phyloP scores from a whole-genome alignment of 2,113 vertebrate species.

The Chloroceryle aenea region DNA sequence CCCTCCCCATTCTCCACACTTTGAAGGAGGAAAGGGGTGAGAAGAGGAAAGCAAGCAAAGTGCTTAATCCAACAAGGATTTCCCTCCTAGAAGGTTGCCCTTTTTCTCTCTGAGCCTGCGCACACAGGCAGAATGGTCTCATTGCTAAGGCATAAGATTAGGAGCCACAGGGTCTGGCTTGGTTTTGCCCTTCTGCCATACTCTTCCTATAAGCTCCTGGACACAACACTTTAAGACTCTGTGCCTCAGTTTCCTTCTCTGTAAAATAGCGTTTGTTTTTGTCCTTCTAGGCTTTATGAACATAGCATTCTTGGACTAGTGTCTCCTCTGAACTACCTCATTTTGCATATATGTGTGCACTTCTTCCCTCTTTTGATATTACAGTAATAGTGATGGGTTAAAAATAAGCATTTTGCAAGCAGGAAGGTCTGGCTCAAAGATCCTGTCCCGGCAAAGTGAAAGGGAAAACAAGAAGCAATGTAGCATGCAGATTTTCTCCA shows the following conservation, averaged over 20 bases:
- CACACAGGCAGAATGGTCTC: neutral
- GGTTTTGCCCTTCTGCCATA: neutral
- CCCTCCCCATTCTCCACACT: neutral
- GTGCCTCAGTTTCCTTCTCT: neutral
- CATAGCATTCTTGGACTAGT: neutral
- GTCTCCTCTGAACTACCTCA: neutral
- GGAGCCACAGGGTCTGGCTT: neutral
- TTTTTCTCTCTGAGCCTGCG: neutral
- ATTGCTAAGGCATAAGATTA: conserved; percentile 6
- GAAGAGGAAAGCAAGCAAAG: neutral
- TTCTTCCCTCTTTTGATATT: neutral
- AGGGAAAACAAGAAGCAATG: neutral
- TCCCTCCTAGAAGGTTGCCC: neutral
- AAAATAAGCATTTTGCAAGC: neutral
- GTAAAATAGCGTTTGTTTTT: neutral
- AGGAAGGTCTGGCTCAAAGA: neutral
- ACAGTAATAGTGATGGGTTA: neutral
- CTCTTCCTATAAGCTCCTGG: neutral
- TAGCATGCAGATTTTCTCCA: neutral
- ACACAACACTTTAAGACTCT: neutral
- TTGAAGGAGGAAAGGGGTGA: neutral
- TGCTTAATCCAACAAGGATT: conserved; percentile 6
- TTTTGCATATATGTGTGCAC: neutral
- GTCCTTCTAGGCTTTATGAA: neutral
- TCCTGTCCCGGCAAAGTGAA: neutral